Base-by-base conservation (phyloP, 2,113 vertebrate species). In the Pelvicachromis taeniatus region DNA sequence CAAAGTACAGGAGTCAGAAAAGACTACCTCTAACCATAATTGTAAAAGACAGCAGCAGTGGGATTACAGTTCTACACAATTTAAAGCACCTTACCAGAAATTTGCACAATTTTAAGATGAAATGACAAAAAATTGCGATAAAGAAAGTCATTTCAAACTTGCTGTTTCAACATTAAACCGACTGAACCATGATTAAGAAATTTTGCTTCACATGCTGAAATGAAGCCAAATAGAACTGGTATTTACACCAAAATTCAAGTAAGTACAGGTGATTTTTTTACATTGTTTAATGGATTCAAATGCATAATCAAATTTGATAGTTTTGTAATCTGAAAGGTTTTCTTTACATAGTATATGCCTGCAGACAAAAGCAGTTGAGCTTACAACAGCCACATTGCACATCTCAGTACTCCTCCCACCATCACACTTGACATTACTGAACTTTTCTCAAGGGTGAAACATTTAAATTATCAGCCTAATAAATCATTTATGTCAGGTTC, bases 311-410 rank as follows among this genome's bases (percentile, higher is more conserved):
- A 83, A 83, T 17, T 23, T 14, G 42, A 52, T 75, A 26, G 42
- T 77, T 84, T 75, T 14, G 23, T 63, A 63, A 50, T 33, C 16
- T 52, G 11, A 55, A 40, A 17, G 2, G 45, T 75, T 75, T 38
- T 53, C 31, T 75, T 87, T 77, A 90, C 85, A 91, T 21, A 26
- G 58, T 78, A 77, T 50, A 83, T 13, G 21, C 17, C 79, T 80
- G 54, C 50, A 89, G 50, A 80, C 9, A 85, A 59, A 83, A 23
- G 80, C 52, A 73, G 26, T 59, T 83, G 9, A 31, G 21, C 77
- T 17, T 12, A 87, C 42, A 83, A 58, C 52, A 23, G 50, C 29
- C 83, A 53, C 65, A 70, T 82, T 8, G 26, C 26, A 75, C 70
- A 75, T 50, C 70, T 75, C 70, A 50, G 23, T 73, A 19, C 4